These are phyloP conservation scores for Urocolius indicus DNA, from an alignment of 2,113 vertebrate species.

Conservation along the genomic window DNA sequence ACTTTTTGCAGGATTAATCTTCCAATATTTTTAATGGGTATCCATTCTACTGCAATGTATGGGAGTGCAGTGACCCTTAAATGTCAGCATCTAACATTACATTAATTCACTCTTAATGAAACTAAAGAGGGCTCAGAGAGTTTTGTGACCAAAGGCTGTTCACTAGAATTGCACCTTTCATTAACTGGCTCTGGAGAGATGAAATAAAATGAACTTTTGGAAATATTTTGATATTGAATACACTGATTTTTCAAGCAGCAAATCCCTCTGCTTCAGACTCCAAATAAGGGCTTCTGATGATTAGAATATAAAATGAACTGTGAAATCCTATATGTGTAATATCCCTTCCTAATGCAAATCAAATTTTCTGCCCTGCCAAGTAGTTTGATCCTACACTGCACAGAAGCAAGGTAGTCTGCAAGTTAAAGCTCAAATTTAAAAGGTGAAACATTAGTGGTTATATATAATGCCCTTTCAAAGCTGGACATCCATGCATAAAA, in stretches of 20 bases:
- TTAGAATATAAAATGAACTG: conserved; percentile 59
- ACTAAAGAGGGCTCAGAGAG: conserved; percentile 24
- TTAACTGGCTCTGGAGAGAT: conserved; percentile 46
- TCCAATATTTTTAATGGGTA: conserved; percentile 53
- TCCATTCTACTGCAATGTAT: conserved; percentile 1
- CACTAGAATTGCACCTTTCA: conserved; percentile 53
- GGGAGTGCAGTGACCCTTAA: conserved; percentile 61
- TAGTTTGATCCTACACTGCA: conserved; percentile 14
- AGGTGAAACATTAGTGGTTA: background rate
- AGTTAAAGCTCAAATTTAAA: background rate
- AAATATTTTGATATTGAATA: conserved; percentile 68
- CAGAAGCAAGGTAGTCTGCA: conserved; percentile 1
- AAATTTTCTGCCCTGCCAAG: conserved; percentile 44
- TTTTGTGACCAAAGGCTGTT: conserved; percentile 28
- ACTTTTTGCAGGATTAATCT: conserved; percentile 6
- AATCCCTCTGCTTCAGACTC: conserved; percentile 46
- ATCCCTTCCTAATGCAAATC: conserved; percentile 47
- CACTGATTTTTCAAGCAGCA: background rate
- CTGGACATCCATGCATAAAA: background rate
- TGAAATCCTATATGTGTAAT: conserved; percentile 55
- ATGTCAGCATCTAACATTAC: conserved; percentile 65
- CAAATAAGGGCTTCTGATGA: conserved; percentile 37
- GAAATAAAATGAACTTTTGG: conserved; percentile 53
- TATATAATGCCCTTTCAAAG: background rate
- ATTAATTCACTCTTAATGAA: conserved; percentile 57